Base-by-base conservation (phyloP, 1,140 invertebrate species). In the Trichomalopsis sarcophagae region DNA sequence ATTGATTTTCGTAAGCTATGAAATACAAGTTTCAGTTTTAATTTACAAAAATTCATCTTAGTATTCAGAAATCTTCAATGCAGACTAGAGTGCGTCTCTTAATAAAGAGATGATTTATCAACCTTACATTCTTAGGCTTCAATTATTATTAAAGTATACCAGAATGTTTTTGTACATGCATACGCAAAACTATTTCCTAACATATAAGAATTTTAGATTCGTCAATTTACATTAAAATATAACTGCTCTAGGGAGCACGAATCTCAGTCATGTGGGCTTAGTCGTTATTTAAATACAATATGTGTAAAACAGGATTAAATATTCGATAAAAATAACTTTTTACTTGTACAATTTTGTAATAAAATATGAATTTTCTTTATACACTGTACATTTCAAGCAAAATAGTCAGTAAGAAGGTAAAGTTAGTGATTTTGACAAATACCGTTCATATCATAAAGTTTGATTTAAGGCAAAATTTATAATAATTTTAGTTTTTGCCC, bases 211-310 rank as follows among this genome's bases (percentile, higher is more conserved):
- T 85, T 44, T 82, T 85, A 11, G 74, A 82, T 77, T 77, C 44
- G 80, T 85, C 62, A 85, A 82, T 85, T 85, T 78, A 82, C 80
- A 85, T 82, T 85, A 85, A 85, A 85, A 85, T 85, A 85, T 82
- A 78, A 77, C 3, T 77, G 62, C 74, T 27, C 71, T 82, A 33
- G 0, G 23, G 62, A 78, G 66, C 55, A 69, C 3, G 47, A 82
- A 82, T 82, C 44, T 81, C 79, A 82, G 80, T 85, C 84, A 85
- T 55, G 4, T 85, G 13, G 14, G 14, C 14, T 81, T 27, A 27
- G n/a, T 71, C 11, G 9, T 71, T 77, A 50, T 68, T 85, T 81
- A 81, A 85, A 85, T 85, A 85, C n/a, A 23, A 40, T 73, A 81
- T 68, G 6, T 80, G 55, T 66, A 68, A 81, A 71, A 33, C 76